Evolutionary conservation across 2,888 invertebrate genomes (phyloP).

Genomic region (Steromphala cineraria): DNA sequence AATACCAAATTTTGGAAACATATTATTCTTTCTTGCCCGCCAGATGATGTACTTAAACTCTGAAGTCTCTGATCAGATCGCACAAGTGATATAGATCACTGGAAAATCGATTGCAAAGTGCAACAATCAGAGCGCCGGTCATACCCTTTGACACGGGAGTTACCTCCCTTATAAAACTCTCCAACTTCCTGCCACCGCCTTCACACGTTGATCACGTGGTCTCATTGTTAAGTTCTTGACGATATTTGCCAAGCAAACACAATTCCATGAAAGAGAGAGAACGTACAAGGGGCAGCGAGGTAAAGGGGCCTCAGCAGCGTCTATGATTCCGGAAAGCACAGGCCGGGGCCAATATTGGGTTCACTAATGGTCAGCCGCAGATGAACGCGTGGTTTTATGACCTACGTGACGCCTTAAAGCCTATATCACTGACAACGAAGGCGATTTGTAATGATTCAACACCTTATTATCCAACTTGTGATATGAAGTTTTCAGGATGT

Average conservation of each 20-base stretch:
- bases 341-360: background rate
- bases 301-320: background rate
- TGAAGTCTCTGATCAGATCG: conserved; percentile 4
- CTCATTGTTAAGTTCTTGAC: conserved; percentile 10
- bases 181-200: conserved; percentile 5
- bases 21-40: background rate
- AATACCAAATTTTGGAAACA: conserved; percentile 1
- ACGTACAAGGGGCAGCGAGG: background rate
- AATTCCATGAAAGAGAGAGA: conserved; percentile 9
- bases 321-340: background rate
- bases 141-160: background rate
- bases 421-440: conserved; percentile 12
- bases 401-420: background rate
- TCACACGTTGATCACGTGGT: conserved; percentile 11
- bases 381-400: background rate
- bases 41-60: background rate
- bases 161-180: conserved; percentile 17
- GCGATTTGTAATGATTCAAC: conserved; percentile 17
- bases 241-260: conserved; percentile 15
- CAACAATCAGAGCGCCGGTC: conserved; percentile 2
- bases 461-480: background rate
- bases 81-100: background rate
- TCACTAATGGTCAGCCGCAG: conserved; percentile 4
- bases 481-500: too few relatives aligned
- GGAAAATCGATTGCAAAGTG: background rate